Base-by-base conservation (phyloP, 2,113 vertebrate genomes). In the Megaleporinus macrocephalus region DNA sequence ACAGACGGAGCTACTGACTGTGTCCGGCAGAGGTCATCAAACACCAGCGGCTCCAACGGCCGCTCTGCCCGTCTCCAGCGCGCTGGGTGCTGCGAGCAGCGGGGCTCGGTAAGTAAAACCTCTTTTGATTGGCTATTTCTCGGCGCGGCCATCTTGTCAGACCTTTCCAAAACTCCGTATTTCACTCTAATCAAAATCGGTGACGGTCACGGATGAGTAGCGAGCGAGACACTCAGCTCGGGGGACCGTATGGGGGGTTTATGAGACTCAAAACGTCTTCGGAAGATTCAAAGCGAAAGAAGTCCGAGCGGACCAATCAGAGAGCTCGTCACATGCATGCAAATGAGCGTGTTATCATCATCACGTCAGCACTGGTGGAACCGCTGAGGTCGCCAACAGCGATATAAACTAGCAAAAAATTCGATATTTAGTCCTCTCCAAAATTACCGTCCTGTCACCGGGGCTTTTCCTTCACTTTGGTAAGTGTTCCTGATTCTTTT, bases 111-210 rank as follows among this genome's bases (percentile, higher is more conserved):
- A 92, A 88, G 91, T 92, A 90, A 95, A 89, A 84, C 87, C 85
- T 85, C 79, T 79, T 84, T 86, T 51, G 92, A 94, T 94, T 94
- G 93, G 94, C 92, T 91, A 85, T 72, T 79, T 83, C 62, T 12
- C 68, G 44, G 86, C 90, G 90, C 93, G 91, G 93, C 94, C 94
- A 95, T 95, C 90, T 95, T 94, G 92, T 92, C 90, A 75, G 83
- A 81, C 83, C 82, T 84, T 90, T 87, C 87, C 86, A 86, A 55
- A 65, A 55, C 61, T 76, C 87, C 63, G 18, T 22, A 15, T 79
- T 77, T 66, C 20, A 47, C 30, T 2, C 59, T 27, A 4, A 4
- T 13, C 20, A 36, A 27, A 18, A 5, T 53, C 49, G 14, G 14
- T 1, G 16, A 51, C 1, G 49, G 14, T 15, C 49, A 5, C 9